Evolutionary conservation across 2,888 invertebrate genomes (phyloP).

Genomic region (Gandaritis pyraliata): DNA sequence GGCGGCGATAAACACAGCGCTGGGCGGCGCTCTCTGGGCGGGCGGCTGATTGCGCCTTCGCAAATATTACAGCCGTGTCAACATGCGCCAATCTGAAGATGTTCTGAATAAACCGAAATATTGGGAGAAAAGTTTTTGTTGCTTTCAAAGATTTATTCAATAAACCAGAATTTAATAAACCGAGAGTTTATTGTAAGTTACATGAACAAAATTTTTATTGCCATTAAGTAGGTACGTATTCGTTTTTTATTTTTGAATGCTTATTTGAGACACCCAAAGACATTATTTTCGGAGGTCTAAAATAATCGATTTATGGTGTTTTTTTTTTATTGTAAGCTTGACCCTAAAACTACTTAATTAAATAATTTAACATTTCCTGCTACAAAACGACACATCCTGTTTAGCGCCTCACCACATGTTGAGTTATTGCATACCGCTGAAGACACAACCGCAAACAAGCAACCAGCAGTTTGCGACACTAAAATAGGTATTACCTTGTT

Average conservation of each 20-base stretch:
- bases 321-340: too few relatives aligned
- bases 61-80: slow-evolving; percentile 35
- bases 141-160: neutral
- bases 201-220: too few relatives aligned
- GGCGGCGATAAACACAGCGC: slow-evolving; percentile 48
- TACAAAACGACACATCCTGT: slow-evolving; percentile 2
- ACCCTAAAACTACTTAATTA: too few relatives aligned
- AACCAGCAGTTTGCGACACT: neutral
- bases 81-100: slow-evolving; percentile 40
- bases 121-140: slow-evolving; percentile 16
- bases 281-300: too few relatives aligned
- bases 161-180: neutral
- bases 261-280: too few relatives aligned
- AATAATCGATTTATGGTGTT: too few relatives aligned
- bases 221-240: too few relatives aligned
- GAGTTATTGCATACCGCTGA: neutral
- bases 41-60: slow-evolving; percentile 43
- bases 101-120: slow-evolving; percentile 30
- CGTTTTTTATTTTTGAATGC: too few relatives aligned
- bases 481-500: too few relatives aligned
- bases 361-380: slow-evolving; percentile 3
- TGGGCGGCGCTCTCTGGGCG: slow-evolving; percentile 31
- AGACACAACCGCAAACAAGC: slow-evolving; percentile 19
- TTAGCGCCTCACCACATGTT: slow-evolving; percentile 19
- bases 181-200: too few relatives aligned